phyloP scores from a whole-genome alignment of 2,113 vertebrate genomes.

The Falcunculus frontatus region DNA sequence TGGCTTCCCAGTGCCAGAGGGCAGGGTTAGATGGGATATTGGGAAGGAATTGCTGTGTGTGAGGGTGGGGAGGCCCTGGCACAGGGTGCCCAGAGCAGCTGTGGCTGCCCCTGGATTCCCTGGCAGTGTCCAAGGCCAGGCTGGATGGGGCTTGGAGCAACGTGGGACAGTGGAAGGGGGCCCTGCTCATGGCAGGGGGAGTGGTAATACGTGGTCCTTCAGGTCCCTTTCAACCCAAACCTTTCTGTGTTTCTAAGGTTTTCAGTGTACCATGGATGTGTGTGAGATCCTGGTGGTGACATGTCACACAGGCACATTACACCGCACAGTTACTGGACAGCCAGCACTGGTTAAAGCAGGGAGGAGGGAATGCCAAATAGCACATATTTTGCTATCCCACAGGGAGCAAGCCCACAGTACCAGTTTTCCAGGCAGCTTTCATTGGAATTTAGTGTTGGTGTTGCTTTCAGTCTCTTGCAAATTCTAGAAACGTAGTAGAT shows the following conservation, averaged over 20 bases:
- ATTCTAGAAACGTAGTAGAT: neutral
- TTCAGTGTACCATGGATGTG: neutral
- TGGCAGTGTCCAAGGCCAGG: neutral
- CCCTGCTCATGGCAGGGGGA: neutral
- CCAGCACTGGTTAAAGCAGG: neutral
- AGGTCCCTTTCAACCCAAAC: neutral
- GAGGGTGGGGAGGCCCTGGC: no score
- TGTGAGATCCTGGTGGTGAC: neutral
- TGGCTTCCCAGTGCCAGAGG: no score
- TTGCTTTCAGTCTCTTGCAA: neutral
- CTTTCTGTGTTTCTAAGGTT: neutral
- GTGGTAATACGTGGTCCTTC: neutral
- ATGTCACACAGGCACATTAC: no score
- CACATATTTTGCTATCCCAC: neutral
- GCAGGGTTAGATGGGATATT: no score
- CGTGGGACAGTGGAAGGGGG: fast-evolving
- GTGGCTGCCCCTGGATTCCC: no score
- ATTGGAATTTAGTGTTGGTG: neutral
- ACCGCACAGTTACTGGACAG: no score
- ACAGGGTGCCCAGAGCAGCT: no score
- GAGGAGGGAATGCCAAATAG: neutral
- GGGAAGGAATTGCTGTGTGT: no score
- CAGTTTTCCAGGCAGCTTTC: neutral
- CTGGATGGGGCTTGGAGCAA: fast-evolving
- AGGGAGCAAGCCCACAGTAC: neutral